These are phyloP conservation scores for Sebastolobus alascanus DNA, from an alignment of 2,797 vertebrate genomes.

Conservation along the genomic window DNA sequence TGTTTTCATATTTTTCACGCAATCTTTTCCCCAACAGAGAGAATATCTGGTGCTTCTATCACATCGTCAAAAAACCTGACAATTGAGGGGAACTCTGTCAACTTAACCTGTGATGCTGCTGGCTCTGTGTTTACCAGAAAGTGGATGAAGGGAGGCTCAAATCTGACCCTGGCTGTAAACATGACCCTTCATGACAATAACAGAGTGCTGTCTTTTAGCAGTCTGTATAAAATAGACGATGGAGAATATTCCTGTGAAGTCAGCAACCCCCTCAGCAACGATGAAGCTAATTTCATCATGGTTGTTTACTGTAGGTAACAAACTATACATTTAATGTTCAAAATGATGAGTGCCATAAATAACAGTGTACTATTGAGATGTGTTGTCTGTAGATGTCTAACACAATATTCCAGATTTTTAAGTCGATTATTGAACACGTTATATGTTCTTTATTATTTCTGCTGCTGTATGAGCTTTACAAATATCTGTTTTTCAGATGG, in stretches of 20 bases:
- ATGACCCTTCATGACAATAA: background rate
- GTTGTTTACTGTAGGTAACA: constrained; percentile 65
- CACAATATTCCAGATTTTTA: no score
- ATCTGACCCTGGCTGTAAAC: background rate
- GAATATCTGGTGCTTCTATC: constrained; percentile 26
- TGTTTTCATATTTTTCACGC: background rate
- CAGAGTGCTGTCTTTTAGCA: constrained; percentile 1
- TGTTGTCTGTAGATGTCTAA: no score
- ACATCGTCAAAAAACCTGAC: background rate
- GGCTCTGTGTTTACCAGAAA: constrained; percentile 48
- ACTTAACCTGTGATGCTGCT: constrained; percentile 62
- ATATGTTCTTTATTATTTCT: background rate
- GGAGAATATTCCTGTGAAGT: background rate
- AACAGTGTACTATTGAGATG: background rate
- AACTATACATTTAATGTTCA: background rate
- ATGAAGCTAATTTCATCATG: background rate
- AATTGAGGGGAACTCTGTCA: constrained; percentile 36
- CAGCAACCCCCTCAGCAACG: constrained; percentile 17
- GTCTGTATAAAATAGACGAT: background rate
- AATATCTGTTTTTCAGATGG: constrained; percentile 68
- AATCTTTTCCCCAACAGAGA: constrained; percentile 48
- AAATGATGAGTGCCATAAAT: background rate
- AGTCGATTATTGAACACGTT: background rate
- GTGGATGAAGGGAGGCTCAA: background rate
- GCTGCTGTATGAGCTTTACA: background rate